Conservation (phyloP, 2,113 vertebrate species). For the Micronisus gabar region DNA sequence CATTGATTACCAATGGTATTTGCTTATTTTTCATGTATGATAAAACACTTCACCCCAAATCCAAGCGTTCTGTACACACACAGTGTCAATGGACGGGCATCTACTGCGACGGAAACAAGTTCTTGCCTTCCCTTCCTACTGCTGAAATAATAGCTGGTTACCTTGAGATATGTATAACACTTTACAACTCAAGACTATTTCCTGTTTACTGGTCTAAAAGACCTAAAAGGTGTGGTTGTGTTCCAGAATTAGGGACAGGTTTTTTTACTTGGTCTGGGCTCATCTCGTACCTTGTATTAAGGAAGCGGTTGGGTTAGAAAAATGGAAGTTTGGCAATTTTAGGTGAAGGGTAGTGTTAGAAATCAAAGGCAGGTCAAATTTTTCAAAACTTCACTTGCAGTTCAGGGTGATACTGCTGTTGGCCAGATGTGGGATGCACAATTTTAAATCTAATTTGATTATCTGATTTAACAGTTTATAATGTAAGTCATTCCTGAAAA, state of each 20-base stretch:
- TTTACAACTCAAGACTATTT: slow-evolving; percentile 47
- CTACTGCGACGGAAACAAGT: neutral
- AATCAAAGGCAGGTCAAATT: neutral
- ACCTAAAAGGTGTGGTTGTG: slow-evolving; percentile 16
- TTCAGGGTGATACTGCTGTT: neutral
- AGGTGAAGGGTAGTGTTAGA: neutral
- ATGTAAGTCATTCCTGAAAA: neutral
- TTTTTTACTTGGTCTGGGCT: neutral
- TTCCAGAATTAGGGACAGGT: slow-evolving; percentile 54
- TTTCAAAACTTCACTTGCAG: neutral
- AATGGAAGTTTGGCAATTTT: neutral
- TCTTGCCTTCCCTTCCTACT: slow-evolving; percentile 16
- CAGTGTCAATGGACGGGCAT: neutral
- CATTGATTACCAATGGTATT: neutral
- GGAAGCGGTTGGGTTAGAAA: neutral
- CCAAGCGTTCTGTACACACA: neutral
- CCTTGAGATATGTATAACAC: slow-evolving; percentile 49
- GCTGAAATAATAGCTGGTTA: slow-evolving; percentile 49
- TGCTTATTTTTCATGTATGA: neutral
- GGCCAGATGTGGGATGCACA: neutral
- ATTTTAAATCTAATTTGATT: neutral
- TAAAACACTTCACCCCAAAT: neutral
- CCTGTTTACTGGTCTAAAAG: slow-evolving; percentile 54
- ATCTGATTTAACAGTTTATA: neutral
- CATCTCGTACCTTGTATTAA: neutral